Conservation (phyloP, 1,140 invertebrate genomes). For the Meteorus sp. region DNA sequence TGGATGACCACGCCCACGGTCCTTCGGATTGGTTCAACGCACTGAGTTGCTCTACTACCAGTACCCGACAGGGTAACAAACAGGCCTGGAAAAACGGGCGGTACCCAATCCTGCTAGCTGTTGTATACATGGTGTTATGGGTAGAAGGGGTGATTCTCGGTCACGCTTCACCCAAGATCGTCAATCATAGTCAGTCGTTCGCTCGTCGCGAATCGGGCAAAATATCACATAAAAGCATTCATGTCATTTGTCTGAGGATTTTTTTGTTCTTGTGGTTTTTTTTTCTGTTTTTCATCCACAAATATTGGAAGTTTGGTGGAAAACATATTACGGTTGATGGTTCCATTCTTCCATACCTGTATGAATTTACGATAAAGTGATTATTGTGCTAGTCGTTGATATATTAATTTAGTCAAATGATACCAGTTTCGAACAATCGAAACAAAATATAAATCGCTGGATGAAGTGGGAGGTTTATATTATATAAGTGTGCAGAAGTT, state of each 20-base stretch:
- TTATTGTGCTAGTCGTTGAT: too few relatives aligned
- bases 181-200: constrained; percentile 50
- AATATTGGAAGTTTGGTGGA: too few relatives aligned
- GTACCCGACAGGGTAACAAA: neutral
- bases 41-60: constrained; percentile 14
- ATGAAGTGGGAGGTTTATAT: too few relatives aligned
- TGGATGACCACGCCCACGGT: constrained; percentile 22
- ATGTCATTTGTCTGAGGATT: neutral
- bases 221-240: constrained; percentile 21
- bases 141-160: constrained; percentile 21
- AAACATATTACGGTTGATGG: too few relatives aligned
- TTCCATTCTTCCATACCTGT: too few relatives aligned
- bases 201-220: constrained; percentile 40
- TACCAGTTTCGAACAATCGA: too few relatives aligned
- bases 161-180: constrained; percentile 34
- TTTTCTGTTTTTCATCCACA: too few relatives aligned
- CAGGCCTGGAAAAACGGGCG: constrained; percentile 36
- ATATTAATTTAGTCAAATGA: too few relatives aligned
- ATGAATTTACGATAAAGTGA: too few relatives aligned
- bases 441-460: too few relatives aligned
- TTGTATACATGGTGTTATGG: too few relatives aligned
- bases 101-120: constrained; percentile 1
- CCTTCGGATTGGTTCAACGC: constrained; percentile 19
- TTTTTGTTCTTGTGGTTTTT: constrained; percentile 15
- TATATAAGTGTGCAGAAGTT: constrained; percentile 4